Evolutionary conservation across 2,113 vertebrate genomes (phyloP).

Genomic region (Kryptolebias marmoratus): DNA sequence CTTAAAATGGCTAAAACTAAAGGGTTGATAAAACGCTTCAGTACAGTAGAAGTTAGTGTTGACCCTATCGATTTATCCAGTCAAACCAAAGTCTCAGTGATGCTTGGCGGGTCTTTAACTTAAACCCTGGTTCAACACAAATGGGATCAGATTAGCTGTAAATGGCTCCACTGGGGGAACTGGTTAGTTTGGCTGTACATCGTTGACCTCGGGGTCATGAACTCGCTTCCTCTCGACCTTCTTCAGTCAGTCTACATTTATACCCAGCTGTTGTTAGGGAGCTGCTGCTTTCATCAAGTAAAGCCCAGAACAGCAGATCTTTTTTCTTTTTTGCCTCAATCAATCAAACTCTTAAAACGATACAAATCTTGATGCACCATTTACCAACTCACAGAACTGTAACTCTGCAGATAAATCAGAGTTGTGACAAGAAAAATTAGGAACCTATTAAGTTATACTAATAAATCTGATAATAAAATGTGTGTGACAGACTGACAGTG

Average conservation of each 20-base stretch:
- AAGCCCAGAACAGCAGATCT: slow-evolving; percentile 13
- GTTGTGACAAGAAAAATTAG: neutral
- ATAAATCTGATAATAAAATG: slow-evolving; percentile 15
- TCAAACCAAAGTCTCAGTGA: slow-evolving; percentile 14
- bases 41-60: neutral
- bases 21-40: neutral
- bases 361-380: neutral
- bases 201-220: slow-evolving; percentile 39
- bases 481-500: neutral
- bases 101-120: slow-evolving; percentile 57
- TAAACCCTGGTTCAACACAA: slow-evolving; percentile 38
- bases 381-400: neutral
- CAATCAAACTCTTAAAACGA: no score
- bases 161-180: slow-evolving; percentile 43
- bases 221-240: slow-evolving; percentile 6
- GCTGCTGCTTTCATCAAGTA: neutral
- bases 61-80: slow-evolving; percentile 34
- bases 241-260: slow-evolving; percentile 16
- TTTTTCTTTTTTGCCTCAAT: neutral
- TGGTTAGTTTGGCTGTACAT: slow-evolving; percentile 35
- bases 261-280: slow-evolving; percentile 22
- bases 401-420: neutral
- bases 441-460: slow-evolving; percentile 28
- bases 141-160: slow-evolving; percentile 48
- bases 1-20: no score